phyloP scores from a whole-genome alignment of 2,888 invertebrate species.

The Spisula solida region DNA sequence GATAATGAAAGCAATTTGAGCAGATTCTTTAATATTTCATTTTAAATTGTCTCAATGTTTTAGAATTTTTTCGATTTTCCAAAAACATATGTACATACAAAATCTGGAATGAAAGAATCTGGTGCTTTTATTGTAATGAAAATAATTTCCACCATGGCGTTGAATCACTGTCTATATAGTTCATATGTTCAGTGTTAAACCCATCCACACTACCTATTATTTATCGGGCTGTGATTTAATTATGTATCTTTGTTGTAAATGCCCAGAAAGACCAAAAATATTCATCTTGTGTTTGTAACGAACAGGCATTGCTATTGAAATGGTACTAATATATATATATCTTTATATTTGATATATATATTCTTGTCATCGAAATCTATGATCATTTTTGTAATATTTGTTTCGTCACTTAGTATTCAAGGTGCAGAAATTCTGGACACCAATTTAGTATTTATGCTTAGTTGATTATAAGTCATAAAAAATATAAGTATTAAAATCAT shows the following conservation, averaged over 20 bases:
- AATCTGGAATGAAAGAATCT: no score
- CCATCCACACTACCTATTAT: background rate
- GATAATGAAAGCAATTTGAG: no score
- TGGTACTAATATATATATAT: background rate
- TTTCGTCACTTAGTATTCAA: background rate
- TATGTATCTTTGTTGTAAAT: conserved; percentile 35
- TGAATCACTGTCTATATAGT: conserved; percentile 2
- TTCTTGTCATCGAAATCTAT: background rate
- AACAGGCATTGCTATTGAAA: conserved; percentile 24
- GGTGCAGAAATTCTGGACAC: background rate
- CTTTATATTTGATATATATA: background rate
- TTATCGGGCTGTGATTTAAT: conserved; percentile 53
- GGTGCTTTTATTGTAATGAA: no score
- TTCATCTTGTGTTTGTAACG: conserved; percentile 24
- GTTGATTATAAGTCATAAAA: background rate
- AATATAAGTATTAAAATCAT: background rate
- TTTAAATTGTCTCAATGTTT: no score
- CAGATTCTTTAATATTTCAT: no score
- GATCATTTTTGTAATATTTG: background rate
- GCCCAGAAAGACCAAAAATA: conserved; percentile 48
- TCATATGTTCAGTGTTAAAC: conserved; percentile 31
- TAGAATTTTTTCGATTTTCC: no score
- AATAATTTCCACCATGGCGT: background rate
- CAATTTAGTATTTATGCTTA: background rate
- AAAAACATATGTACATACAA: no score